Conservation (phyloP, 2,888 invertebrate genomes). For the Chalcosyrphus nemorum region DNA sequence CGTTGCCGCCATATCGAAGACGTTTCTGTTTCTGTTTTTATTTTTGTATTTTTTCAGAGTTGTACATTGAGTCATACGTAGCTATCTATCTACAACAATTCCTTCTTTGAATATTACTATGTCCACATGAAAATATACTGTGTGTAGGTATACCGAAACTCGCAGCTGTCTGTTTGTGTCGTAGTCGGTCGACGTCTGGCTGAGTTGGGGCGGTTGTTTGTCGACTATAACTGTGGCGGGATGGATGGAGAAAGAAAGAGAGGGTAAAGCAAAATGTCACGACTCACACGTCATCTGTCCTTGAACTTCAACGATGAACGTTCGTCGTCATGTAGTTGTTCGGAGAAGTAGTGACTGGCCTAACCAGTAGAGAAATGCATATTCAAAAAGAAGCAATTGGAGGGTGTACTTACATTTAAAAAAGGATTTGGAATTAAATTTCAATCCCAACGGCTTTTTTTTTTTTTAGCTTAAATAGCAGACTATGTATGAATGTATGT, state of each 20-base stretch:
- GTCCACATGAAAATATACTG: constrained; percentile 19
- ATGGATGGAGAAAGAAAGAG: constrained; percentile 42
- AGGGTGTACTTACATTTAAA: not conserved
- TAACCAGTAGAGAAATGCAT: constrained; percentile 10
- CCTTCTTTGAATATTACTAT: not conserved
- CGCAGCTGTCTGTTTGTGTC: constrained; percentile 56
- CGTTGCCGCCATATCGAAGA: constrained; percentile 7
- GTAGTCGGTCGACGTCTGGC: constrained; percentile 28
- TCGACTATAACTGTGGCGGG: constrained; percentile 28
- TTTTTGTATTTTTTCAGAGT: not conserved
- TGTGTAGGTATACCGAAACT: constrained; percentile 53
- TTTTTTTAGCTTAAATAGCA: not conserved
- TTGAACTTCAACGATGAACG: constrained; percentile 75
- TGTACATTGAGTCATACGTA: constrained; percentile 17
- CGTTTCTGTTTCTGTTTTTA: not conserved
- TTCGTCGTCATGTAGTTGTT: constrained; percentile 42
- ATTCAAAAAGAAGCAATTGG: not conserved
- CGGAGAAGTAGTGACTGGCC: constrained; percentile 15
- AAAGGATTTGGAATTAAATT: not conserved
- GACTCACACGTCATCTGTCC: constrained; percentile 74
- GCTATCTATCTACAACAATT: constrained; percentile 8
- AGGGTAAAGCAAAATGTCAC: constrained; percentile 56
- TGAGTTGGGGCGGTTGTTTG: constrained; percentile 34
- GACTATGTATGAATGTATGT: not conserved
- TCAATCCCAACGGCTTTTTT: not conserved